Evolutionary conservation across 2,797 vertebrate species (phyloP).

Genomic region (Manis crassicaudata): DNA sequence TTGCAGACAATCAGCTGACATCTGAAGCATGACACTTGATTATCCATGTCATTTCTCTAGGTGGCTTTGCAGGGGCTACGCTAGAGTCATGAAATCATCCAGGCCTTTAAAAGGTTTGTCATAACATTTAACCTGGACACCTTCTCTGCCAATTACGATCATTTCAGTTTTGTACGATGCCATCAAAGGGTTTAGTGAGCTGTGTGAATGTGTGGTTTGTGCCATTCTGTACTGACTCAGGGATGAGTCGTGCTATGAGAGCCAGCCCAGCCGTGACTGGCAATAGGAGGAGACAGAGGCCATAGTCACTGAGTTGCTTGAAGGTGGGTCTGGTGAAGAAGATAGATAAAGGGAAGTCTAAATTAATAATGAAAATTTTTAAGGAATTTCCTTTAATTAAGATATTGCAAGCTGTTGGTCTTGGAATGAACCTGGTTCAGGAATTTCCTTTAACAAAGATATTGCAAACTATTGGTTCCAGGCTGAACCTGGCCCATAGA

Average conservation of each 20-base stretch:
- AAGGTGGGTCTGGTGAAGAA: background rate
- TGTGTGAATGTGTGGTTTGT: background rate
- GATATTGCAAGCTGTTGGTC: background rate
- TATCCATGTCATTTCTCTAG: constrained; percentile 25
- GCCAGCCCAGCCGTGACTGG: background rate
- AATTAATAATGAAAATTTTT: background rate
- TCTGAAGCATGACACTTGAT: constrained; percentile 8
- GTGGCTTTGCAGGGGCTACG: background rate
- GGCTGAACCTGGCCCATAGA: background rate
- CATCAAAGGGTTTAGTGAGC: background rate
- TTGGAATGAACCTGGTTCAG: background rate
- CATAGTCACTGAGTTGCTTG: background rate
- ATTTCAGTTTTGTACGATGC: background rate
- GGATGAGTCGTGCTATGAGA: background rate
- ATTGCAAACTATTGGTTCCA: background rate
- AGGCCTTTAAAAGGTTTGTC: constrained; percentile 19
- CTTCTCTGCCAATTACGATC: constrained; percentile 7
- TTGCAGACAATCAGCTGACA: background rate
- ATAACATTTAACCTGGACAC: constrained; percentile 50
- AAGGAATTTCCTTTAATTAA: constrained; percentile 5
- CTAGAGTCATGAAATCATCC: constrained; percentile 31
- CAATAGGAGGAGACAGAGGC: background rate
- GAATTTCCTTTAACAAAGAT: constrained; percentile 11
- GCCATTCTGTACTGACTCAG: background rate
- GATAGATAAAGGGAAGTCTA: background rate